phyloP scores from a whole-genome alignment of 2,888 invertebrate genomes.

The Campopleginae sp. region DNA sequence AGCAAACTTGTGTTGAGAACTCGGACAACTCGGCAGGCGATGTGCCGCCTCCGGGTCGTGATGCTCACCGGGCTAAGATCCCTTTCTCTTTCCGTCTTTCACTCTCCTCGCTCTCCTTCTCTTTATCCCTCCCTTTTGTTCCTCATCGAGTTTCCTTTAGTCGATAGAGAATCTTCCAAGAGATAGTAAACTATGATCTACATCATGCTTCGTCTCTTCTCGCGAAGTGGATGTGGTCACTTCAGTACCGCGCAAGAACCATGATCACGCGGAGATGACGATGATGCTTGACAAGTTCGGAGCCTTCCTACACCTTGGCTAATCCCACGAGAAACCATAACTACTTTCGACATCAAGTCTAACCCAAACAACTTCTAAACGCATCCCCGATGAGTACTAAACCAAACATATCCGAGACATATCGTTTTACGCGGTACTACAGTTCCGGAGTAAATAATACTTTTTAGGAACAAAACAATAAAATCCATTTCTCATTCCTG shows the following conservation, averaged over 20 bases:
- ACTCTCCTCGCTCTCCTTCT: slow-evolving; percentile 55
- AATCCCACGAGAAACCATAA: not conserved
- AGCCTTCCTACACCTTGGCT: slow-evolving; percentile 6
- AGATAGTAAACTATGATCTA: slow-evolving; percentile 20
- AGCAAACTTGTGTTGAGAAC: slow-evolving; percentile 60
- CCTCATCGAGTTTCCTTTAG: slow-evolving; percentile 34
- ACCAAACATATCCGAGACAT: not conserved
- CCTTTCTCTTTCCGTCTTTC: slow-evolving; percentile 49
- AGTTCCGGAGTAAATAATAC: not conserved
- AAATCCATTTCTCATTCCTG: not conserved
- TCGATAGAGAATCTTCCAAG: slow-evolving; percentile 51
- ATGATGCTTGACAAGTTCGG: not conserved
- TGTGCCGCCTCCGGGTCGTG: slow-evolving; percentile 59
- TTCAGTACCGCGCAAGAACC: not conserved
- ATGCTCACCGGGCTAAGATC: slow-evolving; percentile 64
- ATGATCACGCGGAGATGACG: slow-evolving; percentile 1
- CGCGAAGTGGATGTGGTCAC: slow-evolving; percentile 28
- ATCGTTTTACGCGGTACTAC: too few relatives aligned
- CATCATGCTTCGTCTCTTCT: slow-evolving; percentile 10
- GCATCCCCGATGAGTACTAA: not conserved
- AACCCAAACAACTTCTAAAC: not conserved
- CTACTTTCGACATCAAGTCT: not conserved
- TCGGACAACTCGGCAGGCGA: slow-evolving; percentile 53
- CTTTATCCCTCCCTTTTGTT: slow-evolving; percentile 29
- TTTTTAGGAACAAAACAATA: not conserved